A percentile compares a stretch with the other conserved stretches of the same genome.
Evolutionary conservation across 2,888 invertebrate species (phyloP).

Genomic region (Lordiphosa andalusiaca): DNA sequence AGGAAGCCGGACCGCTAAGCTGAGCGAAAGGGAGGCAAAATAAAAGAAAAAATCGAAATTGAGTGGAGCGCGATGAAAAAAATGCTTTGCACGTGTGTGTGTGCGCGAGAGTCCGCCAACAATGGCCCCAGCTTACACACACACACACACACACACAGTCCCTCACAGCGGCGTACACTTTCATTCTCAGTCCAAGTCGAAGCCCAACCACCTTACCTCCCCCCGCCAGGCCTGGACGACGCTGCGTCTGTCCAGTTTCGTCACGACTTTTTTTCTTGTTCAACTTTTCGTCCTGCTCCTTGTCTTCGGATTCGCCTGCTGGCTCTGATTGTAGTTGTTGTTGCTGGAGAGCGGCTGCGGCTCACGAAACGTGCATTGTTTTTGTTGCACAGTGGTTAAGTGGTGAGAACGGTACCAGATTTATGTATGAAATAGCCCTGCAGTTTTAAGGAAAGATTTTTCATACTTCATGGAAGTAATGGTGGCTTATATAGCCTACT

Average conservation of each 20-base stretch:
- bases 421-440: not conserved
- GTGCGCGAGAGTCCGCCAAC: constrained; percentile 57
- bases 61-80: constrained; percentile 73
- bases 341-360: constrained; percentile 55
- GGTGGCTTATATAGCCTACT: too few relatives aligned
- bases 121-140: constrained; percentile 52
- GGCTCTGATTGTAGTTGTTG: constrained; percentile 39
- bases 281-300: constrained; percentile 73
- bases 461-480: too few relatives aligned
- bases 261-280: constrained; percentile 58
- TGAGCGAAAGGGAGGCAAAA: constrained; percentile 62
- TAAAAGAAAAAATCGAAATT: constrained; percentile 66
- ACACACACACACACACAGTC: constrained; percentile 29
- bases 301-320: constrained; percentile 71
- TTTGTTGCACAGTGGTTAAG: constrained; percentile 63
- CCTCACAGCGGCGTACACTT: constrained; percentile 55
- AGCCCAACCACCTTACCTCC: constrained; percentile 10
- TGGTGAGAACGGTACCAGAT: constrained; percentile 5
- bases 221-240: constrained; percentile 43
- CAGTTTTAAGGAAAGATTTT: too few relatives aligned
- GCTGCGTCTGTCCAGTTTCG: constrained; percentile 69
- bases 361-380: constrained; percentile 60
- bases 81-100: constrained; percentile 38
- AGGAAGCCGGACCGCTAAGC: constrained; percentile 56
- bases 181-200: constrained; percentile 65